Percentiles rank a stretch among this genome's conserved stretches.
These are phyloP conservation scores for Cheumatopsyche charites DNA, from an alignment of 1,140 invertebrate species.

Conservation along the genomic window DNA sequence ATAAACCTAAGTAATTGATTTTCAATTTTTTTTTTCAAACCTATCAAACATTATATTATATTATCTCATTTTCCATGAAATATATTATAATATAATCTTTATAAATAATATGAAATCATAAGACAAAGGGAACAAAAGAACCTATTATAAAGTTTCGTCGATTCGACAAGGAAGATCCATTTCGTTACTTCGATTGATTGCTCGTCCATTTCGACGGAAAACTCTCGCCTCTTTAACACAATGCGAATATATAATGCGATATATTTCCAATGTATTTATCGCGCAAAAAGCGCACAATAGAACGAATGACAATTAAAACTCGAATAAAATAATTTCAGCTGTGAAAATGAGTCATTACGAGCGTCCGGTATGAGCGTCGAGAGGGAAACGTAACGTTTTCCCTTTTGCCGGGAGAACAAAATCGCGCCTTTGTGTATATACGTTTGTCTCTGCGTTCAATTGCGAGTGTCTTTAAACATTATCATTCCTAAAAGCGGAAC, in stretches of 20 bases:
- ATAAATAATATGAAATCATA: no score
- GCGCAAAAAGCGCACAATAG: not conserved
- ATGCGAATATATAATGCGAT: no score
- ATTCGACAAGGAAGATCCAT: not conserved
- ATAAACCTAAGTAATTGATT: no score
- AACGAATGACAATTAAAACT: not conserved
- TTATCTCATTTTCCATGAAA: no score
- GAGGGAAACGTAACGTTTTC: not conserved
- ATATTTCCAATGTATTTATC: not conserved
- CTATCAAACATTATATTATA: no score
- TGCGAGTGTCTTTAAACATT: conserved; percentile 34
- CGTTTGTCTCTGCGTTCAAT: no score
- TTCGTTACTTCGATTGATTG: conserved; percentile 1
- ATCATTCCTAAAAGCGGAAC: conserved; percentile 37
- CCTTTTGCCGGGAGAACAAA: not conserved
- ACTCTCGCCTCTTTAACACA: not conserved
- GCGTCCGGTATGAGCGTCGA: no score
- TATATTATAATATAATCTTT: no score
- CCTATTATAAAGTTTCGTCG: not conserved
- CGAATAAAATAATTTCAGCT: not conserved
- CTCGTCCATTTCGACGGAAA: not conserved
- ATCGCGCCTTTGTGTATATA: no score
- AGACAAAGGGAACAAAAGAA: no score
- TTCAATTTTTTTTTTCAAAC: no score
- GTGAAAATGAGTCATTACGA: no score